These are phyloP conservation scores for Xerus rutilus DNA, from an alignment of 2,797 vertebrate species.

Conservation along the genomic window DNA sequence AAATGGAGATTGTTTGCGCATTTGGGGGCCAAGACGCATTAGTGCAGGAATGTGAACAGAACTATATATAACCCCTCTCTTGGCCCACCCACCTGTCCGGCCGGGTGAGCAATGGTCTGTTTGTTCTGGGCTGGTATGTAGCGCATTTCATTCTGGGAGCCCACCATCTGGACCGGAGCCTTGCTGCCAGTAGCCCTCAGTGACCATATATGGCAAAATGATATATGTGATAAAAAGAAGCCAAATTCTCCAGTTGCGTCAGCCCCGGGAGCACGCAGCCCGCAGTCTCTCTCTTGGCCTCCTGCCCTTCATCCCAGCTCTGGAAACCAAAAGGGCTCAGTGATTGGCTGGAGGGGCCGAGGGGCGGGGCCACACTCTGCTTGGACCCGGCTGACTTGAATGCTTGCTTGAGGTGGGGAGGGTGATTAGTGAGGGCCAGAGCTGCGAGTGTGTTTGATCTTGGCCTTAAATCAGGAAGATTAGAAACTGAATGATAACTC, in stretches of 20 bases:
- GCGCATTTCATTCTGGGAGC: slow-evolving; percentile 88
- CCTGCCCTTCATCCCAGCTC: background rate
- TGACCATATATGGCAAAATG: slow-evolving; percentile 91
- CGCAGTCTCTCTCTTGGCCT: background rate
- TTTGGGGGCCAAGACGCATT: slow-evolving; percentile 87
- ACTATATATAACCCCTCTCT: slow-evolving; percentile 88
- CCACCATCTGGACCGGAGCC: slow-evolving; percentile 89
- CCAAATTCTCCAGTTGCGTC: slow-evolving; percentile 79
- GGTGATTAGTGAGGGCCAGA: background rate
- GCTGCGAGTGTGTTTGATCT: background rate
- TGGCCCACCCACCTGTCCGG: slow-evolving; percentile 81
- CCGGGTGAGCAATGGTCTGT: slow-evolving; percentile 88
- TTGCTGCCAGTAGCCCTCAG: slow-evolving; percentile 85
- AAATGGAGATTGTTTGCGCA: slow-evolving; percentile 84
- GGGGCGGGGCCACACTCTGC: background rate
- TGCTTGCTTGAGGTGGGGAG: background rate
- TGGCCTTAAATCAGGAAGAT: slow-evolving; percentile 44
- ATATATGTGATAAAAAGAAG: slow-evolving; percentile 84
- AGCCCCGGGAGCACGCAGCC: slow-evolving; percentile 57
- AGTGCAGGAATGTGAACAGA: slow-evolving; percentile 88
- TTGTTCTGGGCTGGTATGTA: slow-evolving; percentile 89
- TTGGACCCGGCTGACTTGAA: background rate
- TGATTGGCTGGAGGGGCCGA: slow-evolving; percentile 12
- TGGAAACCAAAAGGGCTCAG: slow-evolving; percentile 28
- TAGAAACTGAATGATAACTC: background rate